Base-by-base conservation (phyloP, 2,888 invertebrate genomes). In the Halictus quadricinctus region DNA sequence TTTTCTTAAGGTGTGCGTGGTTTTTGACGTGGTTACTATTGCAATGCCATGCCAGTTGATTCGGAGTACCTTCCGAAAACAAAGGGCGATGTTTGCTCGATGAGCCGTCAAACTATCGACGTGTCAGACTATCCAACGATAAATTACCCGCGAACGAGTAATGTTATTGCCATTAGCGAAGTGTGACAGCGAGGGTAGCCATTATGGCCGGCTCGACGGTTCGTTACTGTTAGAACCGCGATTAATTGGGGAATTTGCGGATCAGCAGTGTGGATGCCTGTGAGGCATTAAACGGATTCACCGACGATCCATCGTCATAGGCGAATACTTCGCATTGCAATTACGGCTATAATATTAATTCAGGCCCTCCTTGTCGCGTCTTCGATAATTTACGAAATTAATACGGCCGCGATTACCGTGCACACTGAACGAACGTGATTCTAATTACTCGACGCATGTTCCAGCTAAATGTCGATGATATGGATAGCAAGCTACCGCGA, bases 221-320 rank as follows among this genome's bases (percentile, higher is more conserved):
- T 86, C 73, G 79, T 86, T 84, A 81, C 74, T 79, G 79, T 83
- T 88, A 58, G 79, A 80, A 75, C 48, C 60, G 66, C 84, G 77
- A 88, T 89, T 89, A 85, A 88, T 90, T 81, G 79, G 73, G 70
- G 69, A 87, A 85, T 88, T 89, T 81, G 77, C 81, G 79, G 88
- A 89, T 88, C 84, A 85, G 79, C 74, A 36, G 80, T 80, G 80
- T 81, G 79, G 78, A 84, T 64, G 82, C 66, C 82, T 66, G 43
- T 41, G 70, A 79, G 76, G 58, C 81, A 81, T 83, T 88, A 84
- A 89, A 83, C 48, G 70, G 72, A 43, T 64, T 43, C 77, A 21
- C 76, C 72, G 72, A 5, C 36, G 70, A 78, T 76, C 73, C 78
- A 54, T 78, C 78, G 66, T 85, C 72, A 80, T 76, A 74, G 72